Base-by-base conservation (phyloP, 2,113 vertebrate genomes). In the Haliaeetus leucogaster region DNA sequence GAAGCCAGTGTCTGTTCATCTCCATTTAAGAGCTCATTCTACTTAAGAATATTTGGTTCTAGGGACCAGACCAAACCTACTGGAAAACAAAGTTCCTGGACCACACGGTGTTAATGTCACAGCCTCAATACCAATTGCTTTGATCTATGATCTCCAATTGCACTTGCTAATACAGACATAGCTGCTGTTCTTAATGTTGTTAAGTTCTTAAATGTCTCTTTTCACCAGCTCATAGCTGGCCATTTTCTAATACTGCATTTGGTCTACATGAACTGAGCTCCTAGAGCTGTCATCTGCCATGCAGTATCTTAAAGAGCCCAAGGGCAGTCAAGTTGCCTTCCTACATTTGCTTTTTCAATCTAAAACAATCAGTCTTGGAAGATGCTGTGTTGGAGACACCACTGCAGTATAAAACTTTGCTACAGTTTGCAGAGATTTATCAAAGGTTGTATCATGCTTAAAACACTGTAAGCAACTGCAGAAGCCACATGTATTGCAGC, bases 401-500 rank as follows among this genome's bases (percentile, higher is more conserved):
- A 19, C 3, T 25, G 45, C 36, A 47, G 12, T 2, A 53, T 4
- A 13, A 43, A 40, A 40, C 80, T 9, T 27, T 0, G 3, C 79
- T 21, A 42, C 47, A 58, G 27, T 79, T 0, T 59, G 16, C 43
- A 14, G 58, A 30, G 12, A 22, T 68, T 43, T 53, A 40, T 36
- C 55, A 25, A 45, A 59, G 59, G 34, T 30, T 26, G 10, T 21
- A 48, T 27, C 38, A 3, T 3, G 43, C 77, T 29, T n/a, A 21
- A 48, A 91, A 59, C 32, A 16, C 4, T 2, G 9, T 5, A n/a
- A 84, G 30, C 50, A 29, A 8, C 48, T 10, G 43, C 65, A 78
- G 87, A 48, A 2, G 36, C 29, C 40, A 11, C 8, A 0, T 0
- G 0, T 38, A 38, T 38, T 38, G 38, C 38, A 38, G 38, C 38